Base-by-base conservation (phyloP, 1,140 invertebrate genomes). In the Subanguina moxae region DNA sequence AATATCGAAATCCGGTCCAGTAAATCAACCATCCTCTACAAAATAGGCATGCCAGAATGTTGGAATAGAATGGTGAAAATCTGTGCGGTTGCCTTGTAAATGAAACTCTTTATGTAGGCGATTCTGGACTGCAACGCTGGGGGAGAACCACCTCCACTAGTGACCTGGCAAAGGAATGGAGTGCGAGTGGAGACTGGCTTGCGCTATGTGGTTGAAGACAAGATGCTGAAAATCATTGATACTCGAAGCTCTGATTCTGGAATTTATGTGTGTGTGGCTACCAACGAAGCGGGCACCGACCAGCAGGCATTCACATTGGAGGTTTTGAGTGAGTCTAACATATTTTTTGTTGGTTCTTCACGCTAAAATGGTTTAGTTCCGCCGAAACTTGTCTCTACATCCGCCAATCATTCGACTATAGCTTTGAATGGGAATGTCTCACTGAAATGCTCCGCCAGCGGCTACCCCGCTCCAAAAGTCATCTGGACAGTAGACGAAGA, bases 251-350 rank as follows among this genome's bases (percentile, higher is more conserved):
- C 78, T 15, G 82, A 83, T 52, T 77, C 76, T 13, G 81, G 81
- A 56, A 79, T 82, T 38, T 82, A 82, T 64, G 70, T 78, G n/a
- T 83, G 82, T 48, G 66, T 70, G 17, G 76, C 76, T 23, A 75
- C 72, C 0, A 80, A 77, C 45, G 78, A 80, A 63, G 82, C 78
- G 19, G 81, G 82, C 25, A 80, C 71, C 27, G 73, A 76, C 28
- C 76, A 81, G 32, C 80, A 83, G 64, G 80, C 78, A 8, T 83
- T 78, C 57, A 80, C 78, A 0, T 67, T 82, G 7, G 76, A 81
- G 65, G 73, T 82, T 56, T 58, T 77, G 1, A 72, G 71, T 80
- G 56, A 65, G 59, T 19, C 28, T 7, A 52, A 15, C 23, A 25
- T 52, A 52, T 52, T 52, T 52, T 52, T 15, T 7, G n/a, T 63